Evolutionary conservation across 2,797 vertebrate species (phyloP).

Genomic region (Gymnocypris eckloni): DNA sequence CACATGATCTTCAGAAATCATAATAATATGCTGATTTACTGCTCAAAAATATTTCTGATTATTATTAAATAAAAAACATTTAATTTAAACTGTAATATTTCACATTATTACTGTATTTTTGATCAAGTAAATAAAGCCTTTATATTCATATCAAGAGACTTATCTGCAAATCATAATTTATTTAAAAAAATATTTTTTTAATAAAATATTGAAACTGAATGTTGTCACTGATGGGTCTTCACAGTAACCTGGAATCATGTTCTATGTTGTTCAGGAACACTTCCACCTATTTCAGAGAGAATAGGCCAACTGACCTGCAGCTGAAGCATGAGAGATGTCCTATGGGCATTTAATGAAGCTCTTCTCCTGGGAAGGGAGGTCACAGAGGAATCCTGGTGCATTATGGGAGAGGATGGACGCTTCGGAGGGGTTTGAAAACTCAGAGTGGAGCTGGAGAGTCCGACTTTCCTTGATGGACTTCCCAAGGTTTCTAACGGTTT

Average conservation of each 20-base stretch:
- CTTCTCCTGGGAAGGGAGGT: constrained; percentile 43
- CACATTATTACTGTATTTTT: not conserved
- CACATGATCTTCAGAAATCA: constrained; percentile 13
- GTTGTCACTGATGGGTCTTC: not conserved
- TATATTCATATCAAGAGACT: not conserved
- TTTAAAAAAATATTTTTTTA: not conserved
- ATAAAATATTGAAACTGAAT: not conserved
- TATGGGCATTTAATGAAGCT: not conserved
- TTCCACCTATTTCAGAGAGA: constrained; percentile 65
- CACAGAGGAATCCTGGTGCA: constrained; percentile 5
- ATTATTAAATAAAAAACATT: not conserved
- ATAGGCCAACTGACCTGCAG: constrained; percentile 72
- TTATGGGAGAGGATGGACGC: not conserved
- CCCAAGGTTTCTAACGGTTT: not conserved
- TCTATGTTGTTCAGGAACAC: constrained; percentile 65
- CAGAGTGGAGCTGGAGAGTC: not conserved
- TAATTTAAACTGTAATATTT: not conserved
- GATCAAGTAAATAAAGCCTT: not conserved
- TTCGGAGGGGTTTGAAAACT: not conserved
- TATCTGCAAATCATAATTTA: not conserved
- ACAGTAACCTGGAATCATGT: constrained; percentile 1
- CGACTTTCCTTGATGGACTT: not conserved
- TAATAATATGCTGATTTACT: not conserved
- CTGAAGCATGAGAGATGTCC: constrained; percentile 58
- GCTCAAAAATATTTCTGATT: not conserved